These are phyloP conservation scores for Chouioia cunea DNA, from an alignment of 2,888 invertebrate species.

Conservation along the genomic window DNA sequence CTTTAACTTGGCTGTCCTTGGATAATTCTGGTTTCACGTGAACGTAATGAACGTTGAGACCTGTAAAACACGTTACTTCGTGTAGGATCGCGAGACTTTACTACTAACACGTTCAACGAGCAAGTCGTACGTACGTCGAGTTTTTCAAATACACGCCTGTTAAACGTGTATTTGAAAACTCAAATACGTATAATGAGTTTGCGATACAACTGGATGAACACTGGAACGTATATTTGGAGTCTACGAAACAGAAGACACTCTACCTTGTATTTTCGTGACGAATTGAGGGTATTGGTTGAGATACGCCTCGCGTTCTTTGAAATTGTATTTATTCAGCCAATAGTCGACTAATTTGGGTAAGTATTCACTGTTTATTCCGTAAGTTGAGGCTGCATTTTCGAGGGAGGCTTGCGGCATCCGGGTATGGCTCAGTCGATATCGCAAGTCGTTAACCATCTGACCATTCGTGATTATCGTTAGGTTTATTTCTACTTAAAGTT, in stretches of 20 bases:
- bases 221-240: slow-evolving; percentile 31
- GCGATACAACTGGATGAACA: not conserved
- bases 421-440: too few relatives aligned
- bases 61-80: too few relatives aligned
- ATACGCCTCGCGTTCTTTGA: slow-evolving; percentile 69
- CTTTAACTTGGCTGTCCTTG: slow-evolving; percentile 68
- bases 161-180: not conserved
- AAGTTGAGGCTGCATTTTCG: slow-evolving; percentile 61
- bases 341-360: slow-evolving; percentile 68
- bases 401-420: slow-evolving; percentile 50
- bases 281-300: slow-evolving; percentile 71
- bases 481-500: too few relatives aligned
- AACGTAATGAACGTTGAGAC: slow-evolving; percentile 77
- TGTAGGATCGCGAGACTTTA: too few relatives aligned
- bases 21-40: slow-evolving; percentile 73
- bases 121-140: too few relatives aligned
- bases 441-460: too few relatives aligned
- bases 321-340: slow-evolving; percentile 73
- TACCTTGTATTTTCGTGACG: slow-evolving; percentile 58
- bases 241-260: too few relatives aligned
- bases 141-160: not conserved
- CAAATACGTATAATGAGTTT: not conserved
- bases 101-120: too few relatives aligned
- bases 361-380: slow-evolving; percentile 70
- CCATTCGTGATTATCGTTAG: too few relatives aligned